Conservation (phyloP, 1,140 invertebrate genomes). For the Ctenoplectra terminalis region DNA sequence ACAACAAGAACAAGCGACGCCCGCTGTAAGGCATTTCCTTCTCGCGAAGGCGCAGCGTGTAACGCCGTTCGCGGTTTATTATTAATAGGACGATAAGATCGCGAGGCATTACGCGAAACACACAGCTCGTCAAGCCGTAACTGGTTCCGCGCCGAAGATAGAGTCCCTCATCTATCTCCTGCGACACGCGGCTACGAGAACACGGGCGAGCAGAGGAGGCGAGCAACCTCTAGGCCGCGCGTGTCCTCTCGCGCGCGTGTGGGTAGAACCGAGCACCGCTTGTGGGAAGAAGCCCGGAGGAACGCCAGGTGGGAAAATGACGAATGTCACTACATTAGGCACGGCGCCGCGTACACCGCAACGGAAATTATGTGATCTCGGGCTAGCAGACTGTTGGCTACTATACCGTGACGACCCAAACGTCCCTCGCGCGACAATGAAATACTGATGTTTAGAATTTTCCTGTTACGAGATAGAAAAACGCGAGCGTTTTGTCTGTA, state of each 20-base stretch:
- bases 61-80: constrained; percentile 70
- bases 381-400: constrained; percentile 2
- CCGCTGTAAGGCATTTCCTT: constrained; percentile 18
- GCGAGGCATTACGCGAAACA: constrained; percentile 70
- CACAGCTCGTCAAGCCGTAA: constrained; percentile 70
- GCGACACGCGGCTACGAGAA: constrained; percentile 59
- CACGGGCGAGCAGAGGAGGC: constrained; percentile 21
- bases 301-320: constrained; percentile 62
- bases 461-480: neutral
- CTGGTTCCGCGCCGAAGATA: constrained; percentile 69
- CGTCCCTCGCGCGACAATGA: constrained; percentile 10
- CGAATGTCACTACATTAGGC: constrained; percentile 55
- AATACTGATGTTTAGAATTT: constrained; percentile 19
- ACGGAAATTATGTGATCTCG: constrained; percentile 50
- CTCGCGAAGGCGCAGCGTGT: constrained; percentile 52
- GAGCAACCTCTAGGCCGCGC: too few species aligned
- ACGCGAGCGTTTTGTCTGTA: too few species aligned
- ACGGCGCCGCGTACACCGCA: constrained; percentile 22
- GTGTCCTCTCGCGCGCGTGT: constrained; percentile 18
- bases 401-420: constrained; percentile 2
- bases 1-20: constrained; percentile 33
- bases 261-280: constrained; percentile 11
- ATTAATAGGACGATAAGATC: constrained; percentile 76
- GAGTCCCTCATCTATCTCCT: constrained; percentile 69
- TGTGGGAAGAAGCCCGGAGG: constrained; percentile 37